These are phyloP conservation scores for Tretioscincus oriximinensis DNA, from an alignment of 2,113 vertebrate species.

Conservation along the genomic window DNA sequence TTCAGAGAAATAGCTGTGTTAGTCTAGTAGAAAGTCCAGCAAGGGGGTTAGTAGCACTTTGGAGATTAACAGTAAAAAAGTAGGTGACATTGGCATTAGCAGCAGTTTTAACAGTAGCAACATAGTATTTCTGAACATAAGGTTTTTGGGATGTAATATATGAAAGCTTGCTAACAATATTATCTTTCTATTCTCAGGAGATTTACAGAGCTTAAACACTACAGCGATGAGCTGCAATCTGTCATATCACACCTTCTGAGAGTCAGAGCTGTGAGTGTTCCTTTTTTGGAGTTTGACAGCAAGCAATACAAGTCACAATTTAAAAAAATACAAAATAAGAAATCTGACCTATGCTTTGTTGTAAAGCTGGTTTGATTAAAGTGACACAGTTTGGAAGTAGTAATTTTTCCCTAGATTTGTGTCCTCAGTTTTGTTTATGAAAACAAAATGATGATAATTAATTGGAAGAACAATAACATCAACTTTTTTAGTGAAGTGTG, in stretches of 20 bases:
- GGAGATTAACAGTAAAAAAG: no score
- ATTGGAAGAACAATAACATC: neutral
- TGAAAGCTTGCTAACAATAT: conserved; percentile 61
- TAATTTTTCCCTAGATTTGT: neutral
- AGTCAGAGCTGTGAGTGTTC: conserved; percentile 86
- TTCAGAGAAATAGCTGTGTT: no score
- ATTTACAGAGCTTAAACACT: conserved; percentile 89
- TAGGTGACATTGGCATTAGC: no score
- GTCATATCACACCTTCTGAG: conserved; percentile 90
- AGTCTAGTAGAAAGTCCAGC: no score
- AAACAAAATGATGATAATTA: neutral
- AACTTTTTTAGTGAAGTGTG: neutral
- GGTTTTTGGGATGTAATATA: conserved; percentile 38
- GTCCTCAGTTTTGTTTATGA: neutral
- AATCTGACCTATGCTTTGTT: conserved; percentile 7
- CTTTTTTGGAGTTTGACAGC: conserved; percentile 52
- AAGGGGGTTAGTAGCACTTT: no score
- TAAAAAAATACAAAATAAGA: conserved; percentile 32
- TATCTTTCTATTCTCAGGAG: conserved; percentile 75
- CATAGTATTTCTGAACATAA: no score
- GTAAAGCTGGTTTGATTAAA: neutral
- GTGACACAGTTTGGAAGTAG: neutral
- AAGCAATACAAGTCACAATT: conserved; percentile 48
- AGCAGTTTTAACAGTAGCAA: no score
- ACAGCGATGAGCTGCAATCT: conserved; percentile 90